A percentile compares a stretch with the other conserved stretches of the same genome.
Conservation (phyloP, 30 jellyfish, hydroid and myxozoan species). For the Aurelia aurita region DNA sequence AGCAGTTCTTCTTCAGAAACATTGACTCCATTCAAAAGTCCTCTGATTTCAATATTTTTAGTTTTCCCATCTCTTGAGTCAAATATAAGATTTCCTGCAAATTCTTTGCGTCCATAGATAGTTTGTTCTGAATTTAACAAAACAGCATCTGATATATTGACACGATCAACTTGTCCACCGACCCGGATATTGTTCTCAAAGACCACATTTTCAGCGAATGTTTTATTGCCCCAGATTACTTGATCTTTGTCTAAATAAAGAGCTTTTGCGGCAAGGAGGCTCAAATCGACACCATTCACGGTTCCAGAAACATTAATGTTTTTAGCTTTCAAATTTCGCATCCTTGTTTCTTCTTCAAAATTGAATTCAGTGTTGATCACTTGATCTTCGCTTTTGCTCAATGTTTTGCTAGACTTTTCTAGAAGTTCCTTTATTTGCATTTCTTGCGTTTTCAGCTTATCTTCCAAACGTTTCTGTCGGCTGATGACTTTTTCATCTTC, state of each 20-base stretch:
- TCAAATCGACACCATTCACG: constrained; percentile 64
- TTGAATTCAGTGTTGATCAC: constrained; percentile 30
- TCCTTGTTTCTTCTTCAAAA: constrained; percentile 9
- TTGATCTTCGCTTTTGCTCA: constrained; percentile 63
- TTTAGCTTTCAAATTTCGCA: constrained; percentile 13
- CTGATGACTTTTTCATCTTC: constrained; percentile 18
- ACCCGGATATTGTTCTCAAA: constrained; percentile 37
- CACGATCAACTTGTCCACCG: constrained; percentile 68
- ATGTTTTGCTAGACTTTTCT: constrained; percentile 13
- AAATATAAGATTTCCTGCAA: constrained; percentile 38
- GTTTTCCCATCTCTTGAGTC: background rate
- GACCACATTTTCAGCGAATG: constrained; percentile 21
- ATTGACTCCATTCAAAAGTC: constrained; percentile 61
- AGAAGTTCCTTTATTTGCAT: constrained; percentile 2
- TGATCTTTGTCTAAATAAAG: constrained; percentile 63
- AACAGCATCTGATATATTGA: constrained; percentile 60
- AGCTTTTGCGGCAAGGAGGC: constrained; percentile 41
- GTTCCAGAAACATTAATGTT: constrained; percentile 52
- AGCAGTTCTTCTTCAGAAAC: constrained; percentile 56
- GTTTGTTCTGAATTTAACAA: constrained; percentile 59
- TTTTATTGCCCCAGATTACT: constrained; percentile 72
- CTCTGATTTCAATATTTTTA: constrained; percentile 58
- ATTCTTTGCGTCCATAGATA: constrained; percentile 42
- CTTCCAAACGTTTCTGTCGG: constrained; percentile 21
- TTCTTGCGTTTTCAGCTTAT: constrained; percentile 23